Evolutionary conservation across 2,113 vertebrate species (phyloP), one percentile per base, ranked within the genome.

Genomic region (Serranochromis macrocephalus): DNA sequence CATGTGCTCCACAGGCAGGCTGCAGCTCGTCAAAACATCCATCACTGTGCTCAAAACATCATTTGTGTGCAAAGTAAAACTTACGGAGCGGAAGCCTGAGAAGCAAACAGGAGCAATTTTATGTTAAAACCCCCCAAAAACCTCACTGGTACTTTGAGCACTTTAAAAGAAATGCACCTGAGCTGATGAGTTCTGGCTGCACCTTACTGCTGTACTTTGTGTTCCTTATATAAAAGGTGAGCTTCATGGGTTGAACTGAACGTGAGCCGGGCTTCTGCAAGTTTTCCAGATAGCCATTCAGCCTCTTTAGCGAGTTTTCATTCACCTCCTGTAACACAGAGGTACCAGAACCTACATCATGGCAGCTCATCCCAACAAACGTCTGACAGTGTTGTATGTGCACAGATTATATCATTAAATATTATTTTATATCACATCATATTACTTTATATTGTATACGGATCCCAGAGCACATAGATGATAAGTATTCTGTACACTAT

Each of bases 261-360:
- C 83, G 93, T 49, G 94, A 94, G 17, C 97, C 97, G 4, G 97
- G 97, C 91, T 97, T 99, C 93, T 99, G 98, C 16, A 99, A 95
- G 88, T 96, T 98, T 86, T 99, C 98, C 94, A 99, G 96, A 89
- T 99, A 99, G 26, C 97, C 97, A 92, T 98, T 99, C 88, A 99
- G 94, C 82, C 97, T 97, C 96, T 99, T 98, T 54, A 99, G 95
- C 19, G 99, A 99, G 93, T 98, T 98, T 96, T 99, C 99, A 96
- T 99, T 99, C 92, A 99, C 96, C 91, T 98, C 98, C 99, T 99
- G 93, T 57, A 29, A 24, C 19, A 36, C 47, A 66, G 14, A 17
- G 3, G 17, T 10, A 4, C 51, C 51, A 80, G 45, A 19, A 8
- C 9, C 31, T 75, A 31, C 42, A 47, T 49, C 42, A 7, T 31